A percentile compares a stretch with the other conserved stretches of the same genome.
phyloP scores from a whole-genome alignment of 2,888 invertebrate genomes.

The Clivina fossor region DNA sequence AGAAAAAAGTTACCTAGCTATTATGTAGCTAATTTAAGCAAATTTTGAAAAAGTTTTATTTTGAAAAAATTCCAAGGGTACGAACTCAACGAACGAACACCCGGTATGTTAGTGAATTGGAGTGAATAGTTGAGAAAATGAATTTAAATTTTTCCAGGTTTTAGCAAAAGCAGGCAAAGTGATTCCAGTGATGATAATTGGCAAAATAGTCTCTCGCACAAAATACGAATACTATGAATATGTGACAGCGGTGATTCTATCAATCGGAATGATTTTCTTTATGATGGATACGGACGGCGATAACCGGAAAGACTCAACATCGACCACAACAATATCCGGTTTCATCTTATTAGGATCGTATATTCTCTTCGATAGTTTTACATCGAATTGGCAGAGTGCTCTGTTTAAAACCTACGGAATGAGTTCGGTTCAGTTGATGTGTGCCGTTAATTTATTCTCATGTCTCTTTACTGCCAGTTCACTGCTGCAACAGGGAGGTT shows the following conservation, averaged over 20 bases:
- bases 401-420: conserved; percentile 80
- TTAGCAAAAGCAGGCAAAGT: conserved; percentile 98
- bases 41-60: too few relatives aligned
- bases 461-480: conserved; percentile 85
- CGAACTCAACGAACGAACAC: too few relatives aligned
- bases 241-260: conserved; percentile 84
- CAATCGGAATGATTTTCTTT: conserved; percentile 91
- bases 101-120: too few relatives aligned
- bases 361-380: conserved; percentile 95
- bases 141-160: conserved; percentile 68
- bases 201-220: conserved; percentile 82
- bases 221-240: conserved; percentile 92
- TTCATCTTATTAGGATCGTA: conserved; percentile 83
- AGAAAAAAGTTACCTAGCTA: too few relatives aligned
- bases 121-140: too few relatives aligned
- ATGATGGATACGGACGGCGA: conserved; percentile 79
- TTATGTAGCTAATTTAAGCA: too few relatives aligned
- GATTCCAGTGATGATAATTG: conserved; percentile 98
- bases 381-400: conserved; percentile 96
- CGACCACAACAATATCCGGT: conserved; percentile 80
- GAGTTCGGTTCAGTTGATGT: conserved; percentile 91
- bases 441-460: conserved; percentile 93
- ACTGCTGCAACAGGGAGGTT: conserved; percentile 82
- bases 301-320: conserved; percentile 59
- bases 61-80: too few relatives aligned